Evolutionary conservation across 2,888 invertebrate species (phyloP).

Genomic region (Notodonta ziczac): DNA sequence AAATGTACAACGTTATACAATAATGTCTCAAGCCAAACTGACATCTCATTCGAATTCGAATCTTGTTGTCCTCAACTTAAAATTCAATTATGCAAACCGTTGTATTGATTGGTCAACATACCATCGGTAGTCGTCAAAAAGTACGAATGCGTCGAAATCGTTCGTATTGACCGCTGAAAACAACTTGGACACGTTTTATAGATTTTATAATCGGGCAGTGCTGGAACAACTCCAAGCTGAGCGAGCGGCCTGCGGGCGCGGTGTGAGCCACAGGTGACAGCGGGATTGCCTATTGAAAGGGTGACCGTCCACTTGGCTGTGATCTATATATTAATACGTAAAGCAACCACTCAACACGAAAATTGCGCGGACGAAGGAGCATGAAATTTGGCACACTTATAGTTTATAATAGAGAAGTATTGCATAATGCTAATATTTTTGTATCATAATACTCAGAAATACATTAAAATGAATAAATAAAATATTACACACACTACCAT

Average conservation of each 20-base stretch:
- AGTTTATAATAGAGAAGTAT: too few species aligned
- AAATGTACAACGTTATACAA: background rate
- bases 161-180: constrained; percentile 45
- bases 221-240: constrained; percentile 64
- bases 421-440: too few species aligned
- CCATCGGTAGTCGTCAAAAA: constrained; percentile 34
- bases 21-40: background rate
- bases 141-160: constrained; percentile 48
- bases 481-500: too few species aligned
- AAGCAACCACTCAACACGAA: too few species aligned
- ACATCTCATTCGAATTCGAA: background rate
- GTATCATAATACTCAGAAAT: too few species aligned
- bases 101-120: background rate
- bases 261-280: constrained; percentile 20
- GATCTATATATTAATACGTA: too few species aligned
- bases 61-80: background rate
- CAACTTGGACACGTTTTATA: constrained; percentile 71
- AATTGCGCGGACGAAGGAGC: too few species aligned
- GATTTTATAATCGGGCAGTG: constrained; percentile 75
- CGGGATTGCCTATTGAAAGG: background rate
- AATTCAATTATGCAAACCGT: background rate
- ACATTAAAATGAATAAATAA: too few species aligned
- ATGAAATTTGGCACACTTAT: too few species aligned
- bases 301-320: background rate
- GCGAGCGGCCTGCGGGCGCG: constrained; percentile 18